Base-by-base conservation (phyloP, 2,888 invertebrate species). In the Trissolcus brochymenae region DNA sequence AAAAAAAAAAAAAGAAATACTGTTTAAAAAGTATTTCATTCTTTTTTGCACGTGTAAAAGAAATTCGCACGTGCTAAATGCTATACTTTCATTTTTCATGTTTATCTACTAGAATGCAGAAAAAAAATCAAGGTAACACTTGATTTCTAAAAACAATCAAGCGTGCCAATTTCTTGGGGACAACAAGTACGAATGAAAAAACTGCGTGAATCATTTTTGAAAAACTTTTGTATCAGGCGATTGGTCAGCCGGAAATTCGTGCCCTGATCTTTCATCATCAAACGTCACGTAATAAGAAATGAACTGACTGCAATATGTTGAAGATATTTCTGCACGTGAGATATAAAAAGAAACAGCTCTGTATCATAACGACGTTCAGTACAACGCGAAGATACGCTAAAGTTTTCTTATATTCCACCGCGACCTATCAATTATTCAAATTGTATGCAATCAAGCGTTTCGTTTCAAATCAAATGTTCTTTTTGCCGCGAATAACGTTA, bases 321-420 rank as follows among this genome's bases (percentile, higher is more conserved):
- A 61, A 21, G 59, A 73, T 51, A 73, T 60, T 51, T 51, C 51
- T 51, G 51, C 51, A 51, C 60, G 49, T 50, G 73, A 49, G 65
- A 55, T 66, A 65, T 65, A 70, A 65, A 65, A 65, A 73, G 65
- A 66, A 73, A 66, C 65, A 60, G 64, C 60, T 65, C 46, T 49
- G 49, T 72, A 55, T 59, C 65, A 55, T 50, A 60, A 50, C 21
- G 21, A 50, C 65, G 25, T 65, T 46, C 59, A 73, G 60, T 55
- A 54, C 51, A 13, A 46, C 43, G 41, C 40, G 56, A 64, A 57
- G 57, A 51, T 16, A 59, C 59, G 40, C 19, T 53, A 53, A 56
- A 57, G 50, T 51, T 50, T 57, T 56, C 40, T 61, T 14, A 19
- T 17, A 21, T 54, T 60, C 54, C 14, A 49, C 21, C 2, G 14